phyloP scores from a whole-genome alignment of 2,113 vertebrate genomes.

The Rhegmatorhina hoffmannsi region DNA sequence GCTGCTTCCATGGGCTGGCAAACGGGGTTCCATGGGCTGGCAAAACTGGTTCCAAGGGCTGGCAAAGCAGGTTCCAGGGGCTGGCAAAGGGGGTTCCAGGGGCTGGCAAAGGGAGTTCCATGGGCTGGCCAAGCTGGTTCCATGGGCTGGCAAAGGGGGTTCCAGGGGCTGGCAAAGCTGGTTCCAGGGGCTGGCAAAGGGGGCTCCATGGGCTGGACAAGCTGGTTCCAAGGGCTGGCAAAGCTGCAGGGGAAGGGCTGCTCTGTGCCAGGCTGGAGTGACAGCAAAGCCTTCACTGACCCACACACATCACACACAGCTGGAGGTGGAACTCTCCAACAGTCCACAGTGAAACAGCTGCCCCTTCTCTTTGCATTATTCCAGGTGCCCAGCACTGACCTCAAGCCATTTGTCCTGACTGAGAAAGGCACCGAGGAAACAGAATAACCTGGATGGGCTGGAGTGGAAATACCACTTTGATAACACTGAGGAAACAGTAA shows the following conservation, averaged over 20 bases:
- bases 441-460: not conserved
- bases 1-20: too few species aligned
- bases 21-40: not conserved
- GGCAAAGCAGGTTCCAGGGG: too few species aligned
- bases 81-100: too few species aligned
- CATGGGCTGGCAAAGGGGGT: too few species aligned
- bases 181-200: too few species aligned
- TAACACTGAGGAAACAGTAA: not conserved
- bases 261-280: not conserved
- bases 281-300: not conserved
- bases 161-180: not conserved
- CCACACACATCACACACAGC: not conserved
- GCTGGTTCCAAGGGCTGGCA: too few species aligned
- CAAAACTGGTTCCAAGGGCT: too few species aligned
- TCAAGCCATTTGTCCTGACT: rapidly evolving
- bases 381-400: not conserved
- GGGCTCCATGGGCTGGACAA: too few species aligned
- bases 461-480: not conserved
- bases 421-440: not conserved
- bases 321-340: not conserved
- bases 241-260: not conserved
- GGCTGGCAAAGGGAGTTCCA: too few species aligned
- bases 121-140: too few species aligned
- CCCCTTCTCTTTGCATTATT: not conserved
- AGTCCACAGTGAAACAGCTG: not conserved